Base-by-base conservation (phyloP, 2,888 invertebrate genomes). In the Allophyes oxyacanthae region DNA sequence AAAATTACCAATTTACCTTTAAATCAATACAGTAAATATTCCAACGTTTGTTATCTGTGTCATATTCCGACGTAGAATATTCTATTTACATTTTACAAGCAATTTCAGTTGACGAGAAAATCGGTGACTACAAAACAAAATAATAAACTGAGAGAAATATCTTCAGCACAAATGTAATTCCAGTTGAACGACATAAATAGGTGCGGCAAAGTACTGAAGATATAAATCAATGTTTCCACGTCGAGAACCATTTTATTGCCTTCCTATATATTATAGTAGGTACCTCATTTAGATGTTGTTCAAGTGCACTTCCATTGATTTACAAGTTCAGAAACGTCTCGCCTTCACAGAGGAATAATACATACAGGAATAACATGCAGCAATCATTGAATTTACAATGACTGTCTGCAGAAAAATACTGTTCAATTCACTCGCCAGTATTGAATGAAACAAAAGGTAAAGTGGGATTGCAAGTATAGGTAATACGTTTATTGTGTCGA, bases 331-430 rank as follows among this genome's bases (percentile, higher is more conserved):
- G 41, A 58, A 54, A 52, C 40, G 34, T 53, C 42, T 61, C 9
- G 44, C 49, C 34, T 15, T 36, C 38, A 11, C 15, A 42, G 9
- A 30, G 6, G 13, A 55, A 64, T 77, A 71, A 62, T 53, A 36
- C 14, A 69, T 64, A 46, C 48, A 59, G 55, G 37, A 64, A 67
- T 69, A 60, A 72, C 55, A 62, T 14, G 50, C 45, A 52, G 45
- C 72, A 61, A 61, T 54, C 34, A 64, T 64, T 65, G 52, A 70
- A 64, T 66, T 50, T 40, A 44, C 42, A 64, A 57, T 63, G 15
- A 54, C 50, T 58, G 36, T 58, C 50, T 53, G 44, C 33, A 60
- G 59, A 62, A 68, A 65, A 69, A 67, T 74, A 62, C 45, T 48
- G 40, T 37, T 54, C 53, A 60, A 13, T 65, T 64, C 48, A 49